Evolutionary conservation across 2,797 vertebrate genomes (phyloP).

Genomic region (Rhynchonycteris naso): DNA sequence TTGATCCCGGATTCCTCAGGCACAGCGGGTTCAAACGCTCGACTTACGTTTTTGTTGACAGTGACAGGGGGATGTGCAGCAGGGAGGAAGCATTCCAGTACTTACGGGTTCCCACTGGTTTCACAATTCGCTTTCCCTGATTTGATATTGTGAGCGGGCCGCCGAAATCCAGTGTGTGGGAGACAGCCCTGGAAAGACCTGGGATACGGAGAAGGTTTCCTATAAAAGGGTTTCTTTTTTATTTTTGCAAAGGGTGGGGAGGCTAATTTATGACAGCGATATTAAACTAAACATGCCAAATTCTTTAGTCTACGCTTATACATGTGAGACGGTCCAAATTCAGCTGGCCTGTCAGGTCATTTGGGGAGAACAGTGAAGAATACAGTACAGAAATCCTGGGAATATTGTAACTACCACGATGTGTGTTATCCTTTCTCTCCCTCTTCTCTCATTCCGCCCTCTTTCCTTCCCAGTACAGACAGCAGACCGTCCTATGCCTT

Average conservation of each 20-base stretch:
- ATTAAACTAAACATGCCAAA: not conserved
- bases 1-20: conserved; percentile 82
- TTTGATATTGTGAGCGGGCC: conserved; percentile 38
- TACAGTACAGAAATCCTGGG: not conserved
- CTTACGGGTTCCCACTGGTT: conserved; percentile 60
- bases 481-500: accelerated
- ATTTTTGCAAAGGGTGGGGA: not conserved
- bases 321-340: not conserved
- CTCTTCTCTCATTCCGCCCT: not conserved
- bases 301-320: not conserved
- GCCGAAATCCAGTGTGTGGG: not conserved
- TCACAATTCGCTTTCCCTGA: conserved; percentile 69
- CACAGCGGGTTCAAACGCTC: conserved; percentile 70
- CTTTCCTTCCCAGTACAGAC: not conserved
- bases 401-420: not conserved
- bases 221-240: not conserved
- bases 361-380: not conserved
- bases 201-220: not conserved
- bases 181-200: not conserved
- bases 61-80: conserved; percentile 58
- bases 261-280: not conserved
- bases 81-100: conserved; percentile 70
- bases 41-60: conserved; percentile 66
- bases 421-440: accelerated
- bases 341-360: not conserved